A percentile compares a stretch with the other conserved stretches of the same genome.
Conservation (phyloP, 2,888 invertebrate genomes). For the Ariolimax columbianus region DNA sequence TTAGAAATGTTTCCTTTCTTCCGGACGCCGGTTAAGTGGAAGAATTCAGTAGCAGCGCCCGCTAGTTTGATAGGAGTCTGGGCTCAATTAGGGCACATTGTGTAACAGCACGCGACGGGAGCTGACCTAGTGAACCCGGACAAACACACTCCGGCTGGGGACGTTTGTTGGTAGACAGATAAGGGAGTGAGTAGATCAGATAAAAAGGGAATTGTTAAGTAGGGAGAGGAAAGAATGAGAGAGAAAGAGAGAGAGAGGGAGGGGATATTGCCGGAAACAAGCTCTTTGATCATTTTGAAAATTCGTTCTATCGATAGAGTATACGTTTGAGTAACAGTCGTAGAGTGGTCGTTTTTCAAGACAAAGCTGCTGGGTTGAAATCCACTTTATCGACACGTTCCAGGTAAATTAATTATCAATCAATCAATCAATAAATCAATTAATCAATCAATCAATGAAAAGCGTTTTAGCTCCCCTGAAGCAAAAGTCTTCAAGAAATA, state of each 20-base stretch:
- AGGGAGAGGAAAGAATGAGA: background rate
- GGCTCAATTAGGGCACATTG: background rate
- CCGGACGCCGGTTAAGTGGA: background rate
- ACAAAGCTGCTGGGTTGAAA: no score
- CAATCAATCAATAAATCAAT: no score
- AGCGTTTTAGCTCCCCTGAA: no score
- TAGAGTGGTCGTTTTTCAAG: no score
- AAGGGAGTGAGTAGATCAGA: background rate
- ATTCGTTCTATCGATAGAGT: no score
- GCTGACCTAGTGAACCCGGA: background rate
- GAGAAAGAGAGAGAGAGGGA: background rate
- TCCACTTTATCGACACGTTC: no score
- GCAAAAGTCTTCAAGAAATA: no score
- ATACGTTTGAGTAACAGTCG: no score
- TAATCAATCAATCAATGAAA: no score
- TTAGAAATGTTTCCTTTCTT: background rate
- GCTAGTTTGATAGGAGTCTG: background rate
- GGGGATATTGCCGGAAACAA: no score
- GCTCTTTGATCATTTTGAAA: no score
- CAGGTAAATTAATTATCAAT: no score
- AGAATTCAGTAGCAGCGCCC: slow-evolving; percentile 1
- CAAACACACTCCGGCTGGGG: background rate
- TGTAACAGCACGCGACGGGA: background rate
- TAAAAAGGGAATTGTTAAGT: background rate
- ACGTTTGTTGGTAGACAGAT: background rate